A percentile compares a stretch with the other conserved stretches of the same genome.
Conservation (phyloP, 2,797 vertebrate genomes). For the Tinamus major region DNA sequence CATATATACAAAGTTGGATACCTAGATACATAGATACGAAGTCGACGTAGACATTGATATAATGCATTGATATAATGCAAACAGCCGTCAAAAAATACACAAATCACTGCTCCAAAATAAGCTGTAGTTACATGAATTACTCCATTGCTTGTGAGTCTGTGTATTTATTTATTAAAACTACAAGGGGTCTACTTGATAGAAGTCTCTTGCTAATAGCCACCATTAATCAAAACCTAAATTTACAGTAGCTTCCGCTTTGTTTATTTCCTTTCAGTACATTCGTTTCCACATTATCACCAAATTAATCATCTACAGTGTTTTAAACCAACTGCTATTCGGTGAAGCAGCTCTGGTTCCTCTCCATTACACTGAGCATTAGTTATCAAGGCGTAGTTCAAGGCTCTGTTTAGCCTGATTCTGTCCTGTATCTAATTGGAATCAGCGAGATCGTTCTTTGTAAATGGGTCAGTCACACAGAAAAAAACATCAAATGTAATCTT, state of each 20-base stretch:
- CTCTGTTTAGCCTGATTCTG: slow-evolving; percentile 60
- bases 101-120: slow-evolving; percentile 1
- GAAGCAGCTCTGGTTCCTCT: slow-evolving; percentile 45
- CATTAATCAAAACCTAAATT: slow-evolving; percentile 39
- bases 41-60: background rate
- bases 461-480: slow-evolving; percentile 44
- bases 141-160: slow-evolving; percentile 1
- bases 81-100: slow-evolving; percentile 11
- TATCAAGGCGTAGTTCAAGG: slow-evolving; percentile 47
- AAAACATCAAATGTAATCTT: slow-evolving; percentile 56
- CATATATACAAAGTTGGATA: background rate
- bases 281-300: slow-evolving; percentile 54
- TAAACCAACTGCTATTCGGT: slow-evolving; percentile 1
- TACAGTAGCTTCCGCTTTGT: slow-evolving; percentile 47
- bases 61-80: background rate
- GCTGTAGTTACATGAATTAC: slow-evolving; percentile 12
- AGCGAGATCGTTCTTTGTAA: slow-evolving; percentile 42
- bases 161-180: background rate
- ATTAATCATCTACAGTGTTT: slow-evolving; percentile 29
- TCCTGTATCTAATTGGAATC: slow-evolving; percentile 51
- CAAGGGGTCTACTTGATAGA: background rate
- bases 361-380: slow-evolving; percentile 27
- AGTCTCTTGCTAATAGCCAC: slow-evolving; percentile 24
- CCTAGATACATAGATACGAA: background rate
- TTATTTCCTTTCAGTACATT: slow-evolving; percentile 57